phyloP scores from a whole-genome alignment of 2,797 vertebrate genomes.

The Kryptolebias ocellatus region DNA sequence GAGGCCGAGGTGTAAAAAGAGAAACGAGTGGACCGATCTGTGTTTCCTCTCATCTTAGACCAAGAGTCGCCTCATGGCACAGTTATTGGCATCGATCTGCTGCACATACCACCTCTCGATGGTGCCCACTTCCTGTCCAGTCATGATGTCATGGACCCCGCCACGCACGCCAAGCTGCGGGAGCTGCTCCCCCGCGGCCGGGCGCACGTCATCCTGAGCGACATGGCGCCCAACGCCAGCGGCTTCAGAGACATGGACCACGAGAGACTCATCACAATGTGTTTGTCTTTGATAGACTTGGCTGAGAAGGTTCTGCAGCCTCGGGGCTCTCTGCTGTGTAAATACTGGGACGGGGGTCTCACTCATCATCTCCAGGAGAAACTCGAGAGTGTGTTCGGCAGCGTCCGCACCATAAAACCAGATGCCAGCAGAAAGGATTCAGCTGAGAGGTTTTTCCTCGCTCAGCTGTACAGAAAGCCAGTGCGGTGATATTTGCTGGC shows the following conservation, averaged over 20 bases:
- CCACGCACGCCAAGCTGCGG: conserved; percentile 75
- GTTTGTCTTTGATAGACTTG: conserved; percentile 83
- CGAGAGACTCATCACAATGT: conserved; percentile 85
- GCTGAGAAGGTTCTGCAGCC: conserved; percentile 80
- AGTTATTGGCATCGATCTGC: conserved; percentile 90
- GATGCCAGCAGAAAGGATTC: conserved; percentile 92
- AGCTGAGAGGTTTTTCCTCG: conserved; percentile 88
- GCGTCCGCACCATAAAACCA: conserved; percentile 86
- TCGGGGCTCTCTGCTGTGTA: conserved; percentile 88
- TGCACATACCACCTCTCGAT: conserved; percentile 84
- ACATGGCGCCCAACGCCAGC: conserved; percentile 94
- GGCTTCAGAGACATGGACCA: conserved; percentile 92
- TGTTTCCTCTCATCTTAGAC: conserved; percentile 75
- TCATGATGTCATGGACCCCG: conserved; percentile 82
- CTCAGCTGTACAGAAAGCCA: conserved; percentile 78
- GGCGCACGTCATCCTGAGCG: conserved; percentile 90
- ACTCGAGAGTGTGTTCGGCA: conserved; percentile 81
- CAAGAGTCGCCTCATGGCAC: conserved; percentile 80
- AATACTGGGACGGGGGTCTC: conserved; percentile 91
- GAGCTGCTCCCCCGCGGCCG: conserved; percentile 83
- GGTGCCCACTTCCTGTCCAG: conserved; percentile 88
- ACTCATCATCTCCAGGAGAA: conserved; percentile 78
- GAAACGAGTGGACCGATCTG: background rate
- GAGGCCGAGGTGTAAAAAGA: background rate
- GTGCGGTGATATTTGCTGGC: conserved; percentile 17